Conservation (phyloP, 2,888 invertebrate species). For the Netelia fuscicornis region DNA sequence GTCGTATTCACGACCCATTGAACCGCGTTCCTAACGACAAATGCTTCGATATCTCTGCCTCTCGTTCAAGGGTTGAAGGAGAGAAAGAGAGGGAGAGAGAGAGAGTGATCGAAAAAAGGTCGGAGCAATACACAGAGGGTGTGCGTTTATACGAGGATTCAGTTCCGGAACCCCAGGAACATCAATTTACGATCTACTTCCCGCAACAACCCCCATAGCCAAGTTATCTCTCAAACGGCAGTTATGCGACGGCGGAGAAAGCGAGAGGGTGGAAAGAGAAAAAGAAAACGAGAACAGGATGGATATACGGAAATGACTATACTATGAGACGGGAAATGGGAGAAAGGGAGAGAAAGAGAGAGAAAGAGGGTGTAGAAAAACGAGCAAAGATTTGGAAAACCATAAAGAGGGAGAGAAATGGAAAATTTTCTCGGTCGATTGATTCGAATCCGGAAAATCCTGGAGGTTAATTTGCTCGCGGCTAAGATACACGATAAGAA, state of each 20-base stretch:
- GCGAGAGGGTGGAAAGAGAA: background rate
- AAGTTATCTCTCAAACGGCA: conserved; percentile 57
- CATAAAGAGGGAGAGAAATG: conserved; percentile 15
- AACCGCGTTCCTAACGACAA: conserved; percentile 17
- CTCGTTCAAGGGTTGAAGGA: background rate
- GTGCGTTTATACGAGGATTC: conserved; percentile 1
- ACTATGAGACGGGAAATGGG: conserved; percentile 25
- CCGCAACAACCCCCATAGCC: conserved; percentile 46
- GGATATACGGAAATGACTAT: conserved; percentile 25
- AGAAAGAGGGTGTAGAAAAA: conserved; percentile 9
- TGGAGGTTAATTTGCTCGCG: conserved; percentile 36
- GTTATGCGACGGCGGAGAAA: conserved; percentile 20
- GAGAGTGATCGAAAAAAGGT: conserved; percentile 28
- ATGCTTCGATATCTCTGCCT: conserved; percentile 3
- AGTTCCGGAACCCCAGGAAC: conserved; percentile 4
- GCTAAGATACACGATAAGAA: conserved; percentile 57
- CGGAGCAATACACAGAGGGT: conserved; percentile 15
- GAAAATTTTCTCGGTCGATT: conserved; percentile 59
- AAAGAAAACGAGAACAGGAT: background rate
- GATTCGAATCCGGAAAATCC: conserved; percentile 58
- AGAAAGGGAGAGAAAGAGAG: conserved; percentile 27
- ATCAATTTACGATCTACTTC: conserved; percentile 62
- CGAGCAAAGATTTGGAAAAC: conserved; percentile 18
- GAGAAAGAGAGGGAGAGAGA: background rate
- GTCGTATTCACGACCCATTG: conserved; percentile 29